Base-by-base conservation (phyloP, 2,113 vertebrate species). In the Scalopus aquaticus region DNA sequence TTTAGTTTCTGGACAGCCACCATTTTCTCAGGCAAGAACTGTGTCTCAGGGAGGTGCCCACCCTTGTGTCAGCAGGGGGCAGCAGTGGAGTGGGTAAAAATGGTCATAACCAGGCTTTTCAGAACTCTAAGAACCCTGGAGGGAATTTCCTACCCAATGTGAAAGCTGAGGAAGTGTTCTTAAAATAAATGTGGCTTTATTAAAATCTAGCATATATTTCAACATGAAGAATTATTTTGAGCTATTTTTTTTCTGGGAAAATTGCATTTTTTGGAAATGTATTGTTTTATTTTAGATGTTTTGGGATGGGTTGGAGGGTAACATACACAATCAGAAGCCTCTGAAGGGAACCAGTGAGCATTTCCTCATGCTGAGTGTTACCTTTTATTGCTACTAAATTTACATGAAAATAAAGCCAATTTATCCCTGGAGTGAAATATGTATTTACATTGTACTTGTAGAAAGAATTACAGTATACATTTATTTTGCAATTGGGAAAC, bases 401-500 rank as follows among this genome's bases (percentile, higher is more conserved):
- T 81, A 69, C 20, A n/a, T 58, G 72, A 77, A 96, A 92, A 84
- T 90, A 90, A 96, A 93, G 69, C 37, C 92, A 72, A 0, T 90
- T 82, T 78, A 73, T 92, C 62, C 56, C 81, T 69, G 46, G 60
- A 90, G 81, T 80, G 81, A 95, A 83, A 65, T 93, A 46, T 51
- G 24, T 87, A 26, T 95, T 90, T 95, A 73, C 37, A 28, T 30
- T 87, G 74, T 56, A 62, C 60, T 30, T 76, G 16, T 32, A 67
- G 77, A 90, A 84, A 83, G 90, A 92, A 93, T 93, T 77, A 54
- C 9, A 64, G n/a, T 54, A 0, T n/a, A n/a, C 60, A 35, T 91
- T 95, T 96, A 72, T 95, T 88, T 92, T 85, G 49, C 64, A 79
- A 30, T 26, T 88, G 91, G 88, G 91, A 83, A 94, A 81, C 56